phyloP scores from a whole-genome alignment of 1,140 invertebrate species.

The Heliconius hermathena region DNA sequence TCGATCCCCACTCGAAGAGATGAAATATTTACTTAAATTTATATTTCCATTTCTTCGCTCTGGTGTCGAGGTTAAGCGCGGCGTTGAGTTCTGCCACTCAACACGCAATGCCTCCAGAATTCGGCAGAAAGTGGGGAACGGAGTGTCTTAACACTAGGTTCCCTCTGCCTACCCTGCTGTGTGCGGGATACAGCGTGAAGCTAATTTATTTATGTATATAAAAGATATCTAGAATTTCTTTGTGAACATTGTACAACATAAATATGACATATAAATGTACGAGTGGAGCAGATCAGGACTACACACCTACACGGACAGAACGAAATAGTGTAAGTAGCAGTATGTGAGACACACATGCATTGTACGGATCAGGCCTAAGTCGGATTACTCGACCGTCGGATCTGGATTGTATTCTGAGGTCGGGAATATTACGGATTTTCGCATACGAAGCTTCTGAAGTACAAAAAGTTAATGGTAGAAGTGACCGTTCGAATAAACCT shows the following conservation, averaged over 20 bases:
- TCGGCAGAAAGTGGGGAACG: no score
- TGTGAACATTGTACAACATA: slow-evolving; percentile 30
- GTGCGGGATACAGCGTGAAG: no score
- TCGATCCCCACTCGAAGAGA: no score
- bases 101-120: no score
- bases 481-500: background rate
- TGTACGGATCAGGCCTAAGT: slow-evolving; percentile 67
- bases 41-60: no score
- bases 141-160: no score
- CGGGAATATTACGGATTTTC: slow-evolving; percentile 65
- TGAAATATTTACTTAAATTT: no score
- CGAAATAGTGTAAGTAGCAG: slow-evolving; percentile 17
- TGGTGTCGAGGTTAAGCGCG: no score
- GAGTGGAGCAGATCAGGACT: background rate
- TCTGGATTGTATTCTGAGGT: slow-evolving; percentile 61
- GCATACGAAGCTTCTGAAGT: slow-evolving; percentile 27
- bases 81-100: no score
- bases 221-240: slow-evolving; percentile 27
- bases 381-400: slow-evolving; percentile 66
- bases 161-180: no score
- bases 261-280: slow-evolving; percentile 14
- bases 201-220: background rate
- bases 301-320: slow-evolving; percentile 22
- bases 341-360: slow-evolving; percentile 39
- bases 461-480: slow-evolving; percentile 16